Percentiles rank a stretch among this genome's conserved stretches.
phyloP scores from a whole-genome alignment of 2,113 vertebrate genomes.

The Erinaceus europaeus region DNA sequence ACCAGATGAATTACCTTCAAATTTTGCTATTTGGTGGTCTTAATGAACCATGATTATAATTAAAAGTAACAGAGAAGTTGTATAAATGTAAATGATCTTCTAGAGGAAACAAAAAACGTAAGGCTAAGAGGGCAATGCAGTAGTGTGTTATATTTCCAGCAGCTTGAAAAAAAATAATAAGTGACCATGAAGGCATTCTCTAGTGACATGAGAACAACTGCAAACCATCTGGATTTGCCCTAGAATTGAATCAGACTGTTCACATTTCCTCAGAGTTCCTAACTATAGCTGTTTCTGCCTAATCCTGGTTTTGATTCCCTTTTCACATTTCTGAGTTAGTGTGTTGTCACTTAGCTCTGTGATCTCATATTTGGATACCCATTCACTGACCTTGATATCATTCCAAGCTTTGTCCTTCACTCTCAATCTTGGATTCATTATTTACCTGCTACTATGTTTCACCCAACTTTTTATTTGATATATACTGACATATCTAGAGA shows the following conservation, averaged over 20 bases:
- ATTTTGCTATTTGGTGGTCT: background rate
- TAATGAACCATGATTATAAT: background rate
- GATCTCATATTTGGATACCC: background rate
- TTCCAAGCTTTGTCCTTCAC: background rate
- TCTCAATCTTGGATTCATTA: background rate
- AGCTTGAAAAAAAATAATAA: slow-evolving; percentile 11
- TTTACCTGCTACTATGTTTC: background rate
- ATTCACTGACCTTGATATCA: background rate
- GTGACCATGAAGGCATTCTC: background rate
- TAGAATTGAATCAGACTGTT: background rate
- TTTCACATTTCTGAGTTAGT: background rate
- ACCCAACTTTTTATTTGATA: background rate
- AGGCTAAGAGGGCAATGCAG: background rate
- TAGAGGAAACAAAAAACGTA: background rate
- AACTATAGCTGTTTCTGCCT: background rate
- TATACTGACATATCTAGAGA: background rate
- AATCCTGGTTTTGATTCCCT: background rate
- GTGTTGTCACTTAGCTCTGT: background rate
- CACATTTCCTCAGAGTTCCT: background rate
- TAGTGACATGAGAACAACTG: background rate
- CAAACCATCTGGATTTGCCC: background rate
- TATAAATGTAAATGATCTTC: background rate
- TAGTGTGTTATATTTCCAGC: background rate
- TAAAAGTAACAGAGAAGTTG: background rate
- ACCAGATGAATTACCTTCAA: background rate